phyloP scores from a whole-genome alignment of 1,140 invertebrate species.

The Lepidurus arcticus region DNA sequence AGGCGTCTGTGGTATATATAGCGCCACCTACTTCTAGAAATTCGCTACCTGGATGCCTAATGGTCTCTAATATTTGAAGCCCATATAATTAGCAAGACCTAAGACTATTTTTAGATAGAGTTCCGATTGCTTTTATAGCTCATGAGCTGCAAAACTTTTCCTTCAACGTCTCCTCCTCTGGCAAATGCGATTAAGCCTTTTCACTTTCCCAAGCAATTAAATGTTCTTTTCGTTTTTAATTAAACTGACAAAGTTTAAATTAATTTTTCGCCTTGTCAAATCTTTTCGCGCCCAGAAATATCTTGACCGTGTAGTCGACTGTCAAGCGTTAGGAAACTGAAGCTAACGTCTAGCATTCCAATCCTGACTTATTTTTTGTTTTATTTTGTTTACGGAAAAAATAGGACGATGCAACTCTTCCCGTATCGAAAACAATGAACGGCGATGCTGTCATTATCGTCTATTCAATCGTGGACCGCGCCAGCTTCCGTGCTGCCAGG shows the following conservation, averaged over 20 bases:
- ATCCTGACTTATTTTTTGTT: neutral
- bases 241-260: constrained; percentile 32
- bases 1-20: no score
- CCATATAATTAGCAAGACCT: no score
- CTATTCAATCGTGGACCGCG: constrained; percentile 67
- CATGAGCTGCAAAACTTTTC: no score
- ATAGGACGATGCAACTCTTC: constrained; percentile 48
- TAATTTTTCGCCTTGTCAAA: constrained; percentile 35
- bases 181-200: constrained; percentile 16
- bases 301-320: no score
- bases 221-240: constrained; percentile 34
- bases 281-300: neutral
- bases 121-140: no score
- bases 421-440: constrained; percentile 60
- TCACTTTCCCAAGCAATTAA: constrained; percentile 36
- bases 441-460: constrained; percentile 71
- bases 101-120: no score
- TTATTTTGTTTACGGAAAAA: constrained; percentile 39
- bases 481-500: constrained; percentile 61
- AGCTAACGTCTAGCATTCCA: neutral
- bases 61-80: no score
- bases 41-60: no score
- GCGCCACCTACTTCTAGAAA: no score
- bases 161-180: no score
- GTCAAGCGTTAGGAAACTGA: neutral